These are phyloP conservation scores for Dryobates pubescens DNA, from an alignment of 2,797 vertebrate genomes.

Conservation along the genomic window DNA sequence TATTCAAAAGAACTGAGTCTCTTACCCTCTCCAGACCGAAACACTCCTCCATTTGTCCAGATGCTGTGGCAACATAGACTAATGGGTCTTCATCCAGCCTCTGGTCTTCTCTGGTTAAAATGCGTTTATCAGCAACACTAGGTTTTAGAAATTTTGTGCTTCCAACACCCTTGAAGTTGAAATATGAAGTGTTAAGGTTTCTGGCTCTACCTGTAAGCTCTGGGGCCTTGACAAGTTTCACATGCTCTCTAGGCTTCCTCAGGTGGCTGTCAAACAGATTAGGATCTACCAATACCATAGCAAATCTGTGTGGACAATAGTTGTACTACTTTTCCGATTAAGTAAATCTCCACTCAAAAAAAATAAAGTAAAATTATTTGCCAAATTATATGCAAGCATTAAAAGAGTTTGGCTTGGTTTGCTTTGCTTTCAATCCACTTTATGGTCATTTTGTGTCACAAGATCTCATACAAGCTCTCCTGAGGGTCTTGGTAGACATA, in stretches of 20 bases:
- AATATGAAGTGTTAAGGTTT: background rate
- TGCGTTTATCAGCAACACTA: too few species aligned
- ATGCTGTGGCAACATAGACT: too few species aligned
- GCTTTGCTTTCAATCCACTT: background rate
- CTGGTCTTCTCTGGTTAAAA: too few species aligned
- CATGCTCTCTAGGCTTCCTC: background rate
- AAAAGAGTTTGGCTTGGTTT: background rate
- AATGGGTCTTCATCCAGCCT: too few species aligned
- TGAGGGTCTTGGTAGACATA: background rate
- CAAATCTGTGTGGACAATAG: background rate
- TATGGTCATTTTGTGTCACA: too few species aligned
- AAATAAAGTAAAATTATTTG: background rate
- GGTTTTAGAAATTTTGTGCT: too few species aligned
- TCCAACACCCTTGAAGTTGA: background rate
- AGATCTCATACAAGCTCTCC: background rate
- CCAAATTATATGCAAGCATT: background rate
- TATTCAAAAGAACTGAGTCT: too few species aligned
- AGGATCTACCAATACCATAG: background rate
- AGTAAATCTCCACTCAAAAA: background rate
- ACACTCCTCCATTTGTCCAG: too few species aligned
- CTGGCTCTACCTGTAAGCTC: background rate
- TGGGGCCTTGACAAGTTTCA: background rate
- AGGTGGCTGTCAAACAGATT: background rate
- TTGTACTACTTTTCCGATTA: background rate
- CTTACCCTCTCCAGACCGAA: too few species aligned